Base-by-base conservation (phyloP, 2,888 invertebrate genomes). In the Lasioglossum vierecki region DNA sequence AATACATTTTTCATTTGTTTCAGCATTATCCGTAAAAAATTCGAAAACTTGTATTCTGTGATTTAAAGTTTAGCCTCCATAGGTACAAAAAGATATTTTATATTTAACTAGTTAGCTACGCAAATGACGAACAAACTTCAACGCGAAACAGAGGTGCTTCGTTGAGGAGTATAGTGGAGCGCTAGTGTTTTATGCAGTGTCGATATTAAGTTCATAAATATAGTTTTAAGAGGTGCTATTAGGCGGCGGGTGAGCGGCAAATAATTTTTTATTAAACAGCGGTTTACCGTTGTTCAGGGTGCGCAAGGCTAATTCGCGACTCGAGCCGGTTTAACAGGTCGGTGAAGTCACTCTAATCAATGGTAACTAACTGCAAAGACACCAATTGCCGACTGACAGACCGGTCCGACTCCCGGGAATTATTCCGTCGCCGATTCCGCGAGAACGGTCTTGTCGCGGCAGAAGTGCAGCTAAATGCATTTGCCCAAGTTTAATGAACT, bases 361-460 rank as follows among this genome's bases (percentile, higher is more conserved):
- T 74, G 60, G 81, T n/a, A 60, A 60, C 15, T 83, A 53, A 80
- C 83, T 73, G 68, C 46, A 53, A 81, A 80, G 66, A 41, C 30
- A 35, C 63, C 83, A 70, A 84, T 84, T 81, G 77, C 83, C 73
- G 80, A 8, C 53, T 78, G 71, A 76, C 76, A 57, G 70, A 30
- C 80, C 22, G 63, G 75, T n/a, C 44, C 70, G 49, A 35, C 41
- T 72, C 72, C 15, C 71, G 84, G 71, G 79, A 84, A 66, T 84
- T 84, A 84, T 84, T 82, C 75, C 82, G 75, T 79, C 78, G 78
- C 44, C 78, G 68, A 78, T 82, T 82, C 66, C 73, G 78, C 82
- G 74, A 44, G 80, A 71, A 60, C 80, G 39, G 39, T 80, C 71
- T 60, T 44, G 66, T 63, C 46, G 30, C 49, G 71, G 35, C 18